Conservation (phyloP, 2,888 invertebrate genomes). For the Conops quadrifasciatus region DNA sequence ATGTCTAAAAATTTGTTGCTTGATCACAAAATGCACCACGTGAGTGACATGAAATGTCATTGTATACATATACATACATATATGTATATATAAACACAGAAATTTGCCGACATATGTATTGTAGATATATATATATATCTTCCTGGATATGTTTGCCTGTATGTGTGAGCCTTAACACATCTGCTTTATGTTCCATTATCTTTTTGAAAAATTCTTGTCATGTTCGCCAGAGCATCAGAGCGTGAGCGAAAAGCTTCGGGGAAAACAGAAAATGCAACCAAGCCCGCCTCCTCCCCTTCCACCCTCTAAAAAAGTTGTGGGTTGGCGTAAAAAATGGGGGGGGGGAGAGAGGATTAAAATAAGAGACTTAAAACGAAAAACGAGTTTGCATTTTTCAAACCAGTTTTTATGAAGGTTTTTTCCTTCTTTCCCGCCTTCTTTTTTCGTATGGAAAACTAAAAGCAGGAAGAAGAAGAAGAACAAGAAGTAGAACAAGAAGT, state of each 20-base stretch:
- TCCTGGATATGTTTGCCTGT: background rate
- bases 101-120: background rate
- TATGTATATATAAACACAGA: background rate
- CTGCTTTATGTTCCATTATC: background rate
- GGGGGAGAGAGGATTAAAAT: background rate
- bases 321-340: background rate
- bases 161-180: slow-evolving; percentile 1
- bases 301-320: background rate
- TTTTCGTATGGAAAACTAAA: no score
- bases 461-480: background rate
- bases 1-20: background rate
- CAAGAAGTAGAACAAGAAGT: background rate
- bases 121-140: background rate
- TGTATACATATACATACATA: background rate
- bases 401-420: background rate
- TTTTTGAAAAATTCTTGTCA: slow-evolving; percentile 29
- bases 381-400: no score
- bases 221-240: slow-evolving; percentile 13
- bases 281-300: no score
- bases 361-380: background rate
- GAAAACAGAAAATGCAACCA: background rate
- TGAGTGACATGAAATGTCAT: background rate
- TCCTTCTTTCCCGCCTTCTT: no score
- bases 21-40: background rate
- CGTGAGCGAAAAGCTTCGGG: background rate